These are phyloP conservation scores for Eurois occulta DNA, from an alignment of 2,888 invertebrate genomes.

Conservation along the genomic window DNA sequence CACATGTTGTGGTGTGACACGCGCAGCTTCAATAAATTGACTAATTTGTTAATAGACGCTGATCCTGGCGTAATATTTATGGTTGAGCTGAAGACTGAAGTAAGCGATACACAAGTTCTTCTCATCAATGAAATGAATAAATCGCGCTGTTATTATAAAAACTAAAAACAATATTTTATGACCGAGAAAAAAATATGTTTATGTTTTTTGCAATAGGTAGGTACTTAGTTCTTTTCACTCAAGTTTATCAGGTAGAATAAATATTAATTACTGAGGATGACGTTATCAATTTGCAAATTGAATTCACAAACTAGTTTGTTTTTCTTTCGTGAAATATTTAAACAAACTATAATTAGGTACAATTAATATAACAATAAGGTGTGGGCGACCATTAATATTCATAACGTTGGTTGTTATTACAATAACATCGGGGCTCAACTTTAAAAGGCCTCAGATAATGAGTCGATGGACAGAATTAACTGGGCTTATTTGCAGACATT, in stretches of 20 bases:
- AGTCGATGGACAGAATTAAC: slow-evolving; percentile 39
- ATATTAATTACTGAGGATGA: slow-evolving; percentile 55
- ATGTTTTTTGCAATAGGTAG: slow-evolving; percentile 37
- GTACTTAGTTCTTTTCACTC: slow-evolving; percentile 31
- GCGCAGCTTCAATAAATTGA: slow-evolving; percentile 55
- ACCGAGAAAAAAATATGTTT: slow-evolving; percentile 10
- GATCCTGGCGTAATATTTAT: slow-evolving; percentile 52
- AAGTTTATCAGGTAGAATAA: slow-evolving; percentile 53
- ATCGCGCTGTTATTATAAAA: slow-evolving; percentile 23
- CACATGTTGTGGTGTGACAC: slow-evolving; percentile 50
- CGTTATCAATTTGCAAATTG: slow-evolving; percentile 62
- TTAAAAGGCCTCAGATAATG: slow-evolving; percentile 59
- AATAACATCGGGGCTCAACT: slow-evolving; percentile 55
- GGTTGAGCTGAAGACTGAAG: slow-evolving; percentile 24
- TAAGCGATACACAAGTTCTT: slow-evolving; percentile 9
- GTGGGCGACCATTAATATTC: slow-evolving; percentile 64
- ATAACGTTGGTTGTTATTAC: slow-evolving; percentile 54
- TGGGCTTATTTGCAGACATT: slow-evolving; percentile 23
- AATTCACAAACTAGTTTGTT: slow-evolving; percentile 52
- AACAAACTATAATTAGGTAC: slow-evolving; percentile 55
- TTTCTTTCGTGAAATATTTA: slow-evolving; percentile 49
- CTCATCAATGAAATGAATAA: slow-evolving; percentile 1
- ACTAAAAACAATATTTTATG: background rate
- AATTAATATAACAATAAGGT: slow-evolving; percentile 54
- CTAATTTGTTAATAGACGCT: slow-evolving; percentile 53